phyloP scores from a whole-genome alignment of 2,797 vertebrate species.

The Graptemys geographica region DNA sequence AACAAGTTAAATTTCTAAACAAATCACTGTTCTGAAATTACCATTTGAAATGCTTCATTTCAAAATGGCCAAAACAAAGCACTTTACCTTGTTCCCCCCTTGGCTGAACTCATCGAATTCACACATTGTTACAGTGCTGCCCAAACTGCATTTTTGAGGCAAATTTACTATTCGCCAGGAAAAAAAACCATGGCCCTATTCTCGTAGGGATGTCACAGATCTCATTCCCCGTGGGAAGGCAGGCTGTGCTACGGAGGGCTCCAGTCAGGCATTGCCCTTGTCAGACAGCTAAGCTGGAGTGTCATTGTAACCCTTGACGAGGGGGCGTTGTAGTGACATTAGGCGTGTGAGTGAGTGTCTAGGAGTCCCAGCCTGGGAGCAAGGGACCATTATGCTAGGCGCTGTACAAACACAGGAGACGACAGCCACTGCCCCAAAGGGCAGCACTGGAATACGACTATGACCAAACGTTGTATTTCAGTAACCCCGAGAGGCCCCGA shows the following conservation, averaged over 20 bases:
- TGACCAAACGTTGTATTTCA: background rate
- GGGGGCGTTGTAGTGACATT: background rate
- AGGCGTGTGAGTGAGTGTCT: background rate
- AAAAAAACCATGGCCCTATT: background rate
- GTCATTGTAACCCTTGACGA: rapidly evolving
- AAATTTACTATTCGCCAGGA: background rate
- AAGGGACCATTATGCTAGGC: too few species aligned
- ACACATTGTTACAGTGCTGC: too few species aligned
- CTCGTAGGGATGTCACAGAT: background rate
- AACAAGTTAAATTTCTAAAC: background rate
- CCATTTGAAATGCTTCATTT: background rate
- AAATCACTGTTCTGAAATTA: background rate
- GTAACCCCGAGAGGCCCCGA: background rate
- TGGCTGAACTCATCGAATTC: background rate
- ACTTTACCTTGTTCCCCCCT: background rate
- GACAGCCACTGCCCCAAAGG: background rate
- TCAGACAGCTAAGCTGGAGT: background rate
- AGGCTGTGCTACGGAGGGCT: background rate
- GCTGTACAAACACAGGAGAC: background rate
- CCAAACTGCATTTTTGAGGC: background rate
- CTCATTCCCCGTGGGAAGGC: background rate
- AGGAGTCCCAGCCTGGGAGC: background rate
- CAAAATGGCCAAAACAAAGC: background rate
- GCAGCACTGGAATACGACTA: background rate
- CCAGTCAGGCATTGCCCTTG: background rate